phyloP scores from a whole-genome alignment of 2,888 invertebrate genomes.

The Crioceris asparagi region DNA sequence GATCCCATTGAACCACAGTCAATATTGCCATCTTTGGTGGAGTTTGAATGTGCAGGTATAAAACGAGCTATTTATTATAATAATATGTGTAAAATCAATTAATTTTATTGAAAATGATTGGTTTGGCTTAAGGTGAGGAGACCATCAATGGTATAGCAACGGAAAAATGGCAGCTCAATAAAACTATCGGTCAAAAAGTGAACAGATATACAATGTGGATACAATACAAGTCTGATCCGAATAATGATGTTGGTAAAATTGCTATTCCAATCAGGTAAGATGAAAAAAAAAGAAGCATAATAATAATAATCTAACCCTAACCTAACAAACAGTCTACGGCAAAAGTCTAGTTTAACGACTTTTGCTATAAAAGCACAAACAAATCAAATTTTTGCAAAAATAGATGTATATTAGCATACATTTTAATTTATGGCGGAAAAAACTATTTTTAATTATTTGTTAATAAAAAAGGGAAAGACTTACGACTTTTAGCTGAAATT shows the following conservation, averaged over 20 bases:
- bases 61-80: no score
- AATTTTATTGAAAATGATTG: not conserved
- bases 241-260: constrained; percentile 35
- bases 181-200: constrained; percentile 62
- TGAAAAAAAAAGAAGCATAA: no score
- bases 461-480: no score
- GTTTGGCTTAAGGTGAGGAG: constrained; percentile 43
- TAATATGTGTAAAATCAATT: not conserved
- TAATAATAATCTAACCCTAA: no score
- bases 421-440: no score
- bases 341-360: no score
- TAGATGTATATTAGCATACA: no score
- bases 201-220: constrained; percentile 89
- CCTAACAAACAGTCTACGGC: no score
- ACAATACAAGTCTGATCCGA: constrained; percentile 53
- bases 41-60: constrained; percentile 59
- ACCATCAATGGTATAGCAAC: constrained; percentile 58
- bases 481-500: no score
- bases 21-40: constrained; percentile 69
- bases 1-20: constrained; percentile 56
- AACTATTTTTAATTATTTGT: no score
- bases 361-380: no score
- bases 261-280: constrained; percentile 59
- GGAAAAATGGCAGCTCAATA: constrained; percentile 67
- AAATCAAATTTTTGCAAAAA: no score